Evolutionary conservation across 2,888 invertebrate species (phyloP), one percentile per base, ranked within the genome.

Genomic region (Drosophila macrospina): DNA sequence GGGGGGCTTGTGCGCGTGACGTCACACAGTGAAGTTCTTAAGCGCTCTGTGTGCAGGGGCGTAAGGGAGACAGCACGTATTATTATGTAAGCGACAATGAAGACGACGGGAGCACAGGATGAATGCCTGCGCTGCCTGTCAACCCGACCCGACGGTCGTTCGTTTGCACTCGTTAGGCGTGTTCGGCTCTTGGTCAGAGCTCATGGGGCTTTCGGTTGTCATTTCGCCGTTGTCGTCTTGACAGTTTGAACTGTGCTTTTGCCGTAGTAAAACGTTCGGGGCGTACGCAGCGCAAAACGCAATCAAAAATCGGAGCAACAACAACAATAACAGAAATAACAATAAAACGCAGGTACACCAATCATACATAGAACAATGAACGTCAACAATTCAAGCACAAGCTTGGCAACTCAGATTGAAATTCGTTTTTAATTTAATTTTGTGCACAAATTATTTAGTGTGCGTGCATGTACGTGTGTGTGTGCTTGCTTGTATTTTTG

Each of bases 221-320:
- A 63, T 78, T 78, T 74, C 59, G 78, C 51, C 74, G 68, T 44
- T 45, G 62, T 54, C 67, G 62, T 74, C 74, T 73, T 78, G 80
- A 54, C 85, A 84, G 85, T 88, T 70, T 68, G 66, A 74, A 70
- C 77, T 78, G 87, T 88, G 87, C 84, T 86, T 86, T 74, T 86
- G 87, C 66, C 55, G 64, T 55, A 52, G 63, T 52, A 48, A 59
- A 79, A 78, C 78, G 76, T 75, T 60, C 41, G 66, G 11, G 16
- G 77, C 69, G 84, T 77, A 57, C 65, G 57, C 55, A 65, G 70
- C 61, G 70, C 69, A 80, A 57, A 70, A 66, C 65, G 48, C 48
- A 62, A 64, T 39, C 41, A 37, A 57, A 63, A 45, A 59, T 20
- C 20, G 48, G 7, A 62, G 5, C 24, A 32, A 42, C 41, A 54